phyloP scores from a whole-genome alignment of 2,797 vertebrate species.

The Microhierax caerulescens region DNA sequence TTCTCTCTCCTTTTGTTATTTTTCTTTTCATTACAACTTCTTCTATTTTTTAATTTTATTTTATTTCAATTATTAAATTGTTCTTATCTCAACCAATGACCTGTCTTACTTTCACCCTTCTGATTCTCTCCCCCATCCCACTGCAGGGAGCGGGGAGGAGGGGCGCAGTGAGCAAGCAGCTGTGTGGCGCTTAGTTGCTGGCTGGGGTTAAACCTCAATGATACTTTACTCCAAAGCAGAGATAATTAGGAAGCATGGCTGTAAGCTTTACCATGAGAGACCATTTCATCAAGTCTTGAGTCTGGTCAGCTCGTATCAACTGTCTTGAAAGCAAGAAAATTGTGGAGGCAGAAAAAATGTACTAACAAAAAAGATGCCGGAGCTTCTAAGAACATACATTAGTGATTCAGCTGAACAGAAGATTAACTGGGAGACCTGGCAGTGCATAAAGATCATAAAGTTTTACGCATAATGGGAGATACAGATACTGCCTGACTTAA shows the following conservation, averaged over 20 bases:
- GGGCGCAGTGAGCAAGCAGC: background rate
- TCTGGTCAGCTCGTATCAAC: background rate
- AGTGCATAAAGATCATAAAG: background rate
- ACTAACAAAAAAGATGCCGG: background rate
- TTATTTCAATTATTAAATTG: background rate
- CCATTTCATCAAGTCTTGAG: background rate
- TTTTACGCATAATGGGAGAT: background rate
- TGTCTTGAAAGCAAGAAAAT: background rate
- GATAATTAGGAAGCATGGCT: background rate
- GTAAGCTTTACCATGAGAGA: background rate
- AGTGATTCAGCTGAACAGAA: background rate
- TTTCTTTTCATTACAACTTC: background rate
- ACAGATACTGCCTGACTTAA: background rate
- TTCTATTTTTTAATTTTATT: background rate
- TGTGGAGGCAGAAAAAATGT: background rate
- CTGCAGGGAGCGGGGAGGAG: no score
- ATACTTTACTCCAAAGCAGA: background rate
- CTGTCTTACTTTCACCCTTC: no score
- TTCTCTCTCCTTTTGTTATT: background rate
- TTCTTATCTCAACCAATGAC: no score
- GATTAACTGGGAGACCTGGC: background rate
- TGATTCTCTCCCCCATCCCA: no score
- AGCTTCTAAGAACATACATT: background rate
- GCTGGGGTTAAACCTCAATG: background rate
- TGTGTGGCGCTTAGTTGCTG: background rate